Conservation (phyloP, 37 sponge, comb jelly and placozoan genomes). For the Theonella swinhoei region DNA sequence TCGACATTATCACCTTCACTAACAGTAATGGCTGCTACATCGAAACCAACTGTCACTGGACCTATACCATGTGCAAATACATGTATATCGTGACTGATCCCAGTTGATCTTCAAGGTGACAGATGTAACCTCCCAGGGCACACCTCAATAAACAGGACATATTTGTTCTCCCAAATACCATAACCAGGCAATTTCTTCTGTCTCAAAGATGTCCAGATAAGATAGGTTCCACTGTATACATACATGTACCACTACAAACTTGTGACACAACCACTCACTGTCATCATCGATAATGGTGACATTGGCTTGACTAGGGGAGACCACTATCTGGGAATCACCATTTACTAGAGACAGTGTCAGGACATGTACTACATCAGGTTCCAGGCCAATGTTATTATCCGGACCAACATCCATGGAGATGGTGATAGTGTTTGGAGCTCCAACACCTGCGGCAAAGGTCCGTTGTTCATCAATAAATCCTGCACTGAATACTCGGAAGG, state of each 20-base stretch:
- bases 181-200: too few species aligned
- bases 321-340: background rate
- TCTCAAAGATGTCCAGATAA: too few species aligned
- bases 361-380: background rate
- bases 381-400: background rate
- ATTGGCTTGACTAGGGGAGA: background rate
- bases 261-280: too few species aligned
- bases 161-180: too few species aligned
- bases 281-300: background rate
- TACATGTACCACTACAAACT: too few species aligned
- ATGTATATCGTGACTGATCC: too few species aligned
- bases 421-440: background rate
- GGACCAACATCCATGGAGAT: background rate
- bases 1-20: background rate
- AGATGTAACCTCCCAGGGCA: too few species aligned
- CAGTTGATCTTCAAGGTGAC: too few species aligned
- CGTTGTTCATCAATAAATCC: background rate
- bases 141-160: too few species aligned
- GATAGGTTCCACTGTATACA: too few species aligned
- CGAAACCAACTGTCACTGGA: background rate
- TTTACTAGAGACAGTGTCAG: background rate
- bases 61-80: too few species aligned
- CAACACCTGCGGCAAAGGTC: background rate
- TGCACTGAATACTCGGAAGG: background rate
- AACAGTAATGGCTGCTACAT: background rate